Base-by-base conservation (phyloP, 2,797 vertebrate genomes). In the Gymnothorax javanicus region DNA sequence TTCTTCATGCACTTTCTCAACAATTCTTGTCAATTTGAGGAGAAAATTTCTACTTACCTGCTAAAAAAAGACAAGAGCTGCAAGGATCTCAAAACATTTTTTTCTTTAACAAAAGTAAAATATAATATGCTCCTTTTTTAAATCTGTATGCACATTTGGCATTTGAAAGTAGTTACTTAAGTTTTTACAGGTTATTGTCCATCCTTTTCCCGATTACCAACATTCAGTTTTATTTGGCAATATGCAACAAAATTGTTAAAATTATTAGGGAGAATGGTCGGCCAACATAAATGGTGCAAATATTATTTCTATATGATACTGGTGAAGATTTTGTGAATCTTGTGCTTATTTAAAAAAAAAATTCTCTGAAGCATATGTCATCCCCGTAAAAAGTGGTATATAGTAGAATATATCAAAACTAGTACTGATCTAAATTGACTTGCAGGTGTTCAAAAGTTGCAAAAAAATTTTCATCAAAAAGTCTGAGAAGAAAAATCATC, bases 11-110 rank as follows among this genome's bases (percentile, higher is more conserved):
- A 52, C 33, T 92, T 93, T 67, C 86, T 83, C 89, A 86, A 92
- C 90, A 93, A 94, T 86, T 86, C 86, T 94, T 91, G 95, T 95
- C 95, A 95, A 93, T 87, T 92, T 90, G 92, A 86, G 82, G 67
- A 92, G 83, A 90, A 33, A 58, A 81, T 86, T 88, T 94, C 93
- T 94, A 56, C 93, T 93, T 90, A 89, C 82, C 87, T 85, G 92
- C 92, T 91, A 93, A 95, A 93, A 43, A 91, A 83, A 87, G 90
- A 90, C 64, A 88, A 56, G 64, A 60, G 71, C 50, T 82, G 73
- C 25, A 52, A 71, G 79, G 79, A 71, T 50, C 84, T 85, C 33
- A 27, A 60, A 85, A 56, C 33, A 43, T 54, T 56, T 50, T 52
- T 81, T 23, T 6, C 9, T 81, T 56, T 23, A 23, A 9, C 77